Evolutionary conservation across 2,113 vertebrate genomes (phyloP).

Genomic region (Apodemus sylvaticus): DNA sequence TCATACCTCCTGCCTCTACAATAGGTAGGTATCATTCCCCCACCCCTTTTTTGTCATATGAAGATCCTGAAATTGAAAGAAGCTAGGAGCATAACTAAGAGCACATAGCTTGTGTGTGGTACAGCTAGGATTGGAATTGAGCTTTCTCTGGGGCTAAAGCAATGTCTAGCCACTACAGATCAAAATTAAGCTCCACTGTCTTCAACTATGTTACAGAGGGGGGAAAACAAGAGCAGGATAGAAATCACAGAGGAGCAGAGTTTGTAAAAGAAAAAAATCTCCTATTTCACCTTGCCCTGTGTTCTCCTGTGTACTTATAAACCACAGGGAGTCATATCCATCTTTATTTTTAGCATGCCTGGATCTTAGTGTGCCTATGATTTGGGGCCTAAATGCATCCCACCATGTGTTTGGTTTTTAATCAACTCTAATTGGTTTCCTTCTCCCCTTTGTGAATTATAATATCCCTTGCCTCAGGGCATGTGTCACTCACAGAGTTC

Average conservation of each 20-base stretch:
- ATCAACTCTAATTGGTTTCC: constrained; percentile 67
- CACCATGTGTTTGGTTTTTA: constrained; percentile 58
- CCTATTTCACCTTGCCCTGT: neutral
- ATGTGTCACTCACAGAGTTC: constrained; percentile 27
- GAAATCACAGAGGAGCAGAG: neutral
- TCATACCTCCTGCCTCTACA: neutral
- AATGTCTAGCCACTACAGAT: neutral
- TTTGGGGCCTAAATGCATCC: constrained; percentile 14
- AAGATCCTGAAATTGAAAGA: neutral
- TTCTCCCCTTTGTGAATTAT: constrained; percentile 55
- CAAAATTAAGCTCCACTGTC: constrained; percentile 10
- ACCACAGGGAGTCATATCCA: neutral
- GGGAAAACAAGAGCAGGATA: neutral
- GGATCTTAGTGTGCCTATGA: neutral
- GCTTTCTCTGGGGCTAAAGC: neutral
- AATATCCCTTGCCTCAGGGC: constrained; percentile 44
- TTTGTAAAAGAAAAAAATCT: constrained; percentile 16
- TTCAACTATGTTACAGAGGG: neutral
- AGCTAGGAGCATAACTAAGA: neutral
- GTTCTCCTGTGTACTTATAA: neutral
- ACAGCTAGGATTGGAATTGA: neutral
- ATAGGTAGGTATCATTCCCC: neutral
- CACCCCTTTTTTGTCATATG: neutral
- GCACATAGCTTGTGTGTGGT: neutral
- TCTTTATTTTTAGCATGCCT: neutral